phyloP scores from a whole-genome alignment of 1,140 invertebrate genomes.

The Drosophila eugracilis region DNA sequence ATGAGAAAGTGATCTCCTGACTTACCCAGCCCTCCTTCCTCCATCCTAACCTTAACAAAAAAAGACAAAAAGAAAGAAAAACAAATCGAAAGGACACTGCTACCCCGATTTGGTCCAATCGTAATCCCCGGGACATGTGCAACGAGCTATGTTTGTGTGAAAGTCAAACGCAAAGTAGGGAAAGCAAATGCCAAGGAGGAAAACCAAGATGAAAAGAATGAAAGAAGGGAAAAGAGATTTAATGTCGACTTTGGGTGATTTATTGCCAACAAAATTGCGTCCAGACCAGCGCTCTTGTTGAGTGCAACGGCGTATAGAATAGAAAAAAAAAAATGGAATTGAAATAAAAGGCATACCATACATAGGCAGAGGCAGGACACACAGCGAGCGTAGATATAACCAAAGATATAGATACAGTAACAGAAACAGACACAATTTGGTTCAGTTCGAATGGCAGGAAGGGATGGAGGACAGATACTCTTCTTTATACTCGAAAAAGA shows the following conservation, averaged over 20 bases:
- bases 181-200: conserved; percentile 52
- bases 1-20: not conserved
- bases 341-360: conserved; percentile 71
- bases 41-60: conserved; percentile 12
- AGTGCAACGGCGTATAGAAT: conserved; percentile 70
- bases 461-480: conserved; percentile 19
- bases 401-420: conserved; percentile 3
- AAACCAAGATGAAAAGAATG: conserved; percentile 36
- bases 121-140: conserved; percentile 73
- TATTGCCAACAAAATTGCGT: conserved; percentile 85
- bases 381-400: conserved; percentile 15
- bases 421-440: conserved; percentile 71
- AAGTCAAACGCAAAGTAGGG: conserved; percentile 69
- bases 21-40: not conserved
- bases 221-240: conserved; percentile 73
- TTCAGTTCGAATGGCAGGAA: conserved; percentile 60
- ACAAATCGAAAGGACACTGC: conserved; percentile 40
- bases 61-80: too few relatives aligned
- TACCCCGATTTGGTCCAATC: conserved; percentile 25
- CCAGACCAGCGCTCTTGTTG: conserved; percentile 67
- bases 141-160: conserved; percentile 66
- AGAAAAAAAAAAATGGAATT: conserved; percentile 78
- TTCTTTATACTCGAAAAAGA: conserved; percentile 29
- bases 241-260: conserved; percentile 85
- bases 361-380: conserved; percentile 54